Evolutionary conservation across 1,140 invertebrate species (phyloP).

Genomic region (Drosophila rufa): DNA sequence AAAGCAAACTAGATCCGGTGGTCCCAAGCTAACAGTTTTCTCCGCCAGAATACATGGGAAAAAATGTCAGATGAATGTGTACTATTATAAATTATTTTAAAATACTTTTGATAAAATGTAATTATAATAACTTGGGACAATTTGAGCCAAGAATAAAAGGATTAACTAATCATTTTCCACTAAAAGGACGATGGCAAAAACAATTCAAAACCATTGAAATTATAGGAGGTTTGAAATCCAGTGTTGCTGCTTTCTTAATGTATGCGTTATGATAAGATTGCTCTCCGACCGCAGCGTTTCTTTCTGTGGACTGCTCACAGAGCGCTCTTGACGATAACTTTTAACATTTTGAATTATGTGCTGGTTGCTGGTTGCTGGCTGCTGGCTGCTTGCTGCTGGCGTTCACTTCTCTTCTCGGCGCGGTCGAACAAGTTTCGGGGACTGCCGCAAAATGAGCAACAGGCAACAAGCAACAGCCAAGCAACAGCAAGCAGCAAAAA

Average conservation of each 20-base stretch:
- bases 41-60: not conserved
- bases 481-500: constrained; percentile 4
- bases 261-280: not conserved
- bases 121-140: too few species aligned
- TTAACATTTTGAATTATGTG: constrained; percentile 83
- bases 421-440: constrained; percentile 70
- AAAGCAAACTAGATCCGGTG: constrained; percentile 33
- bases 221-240: not conserved
- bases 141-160: too few species aligned
- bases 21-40: not conserved
- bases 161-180: too few species aligned
- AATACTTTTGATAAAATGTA: too few species aligned
- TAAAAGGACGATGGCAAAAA: too few species aligned
- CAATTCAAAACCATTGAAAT: not conserved
- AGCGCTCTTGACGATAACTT: constrained; percentile 82
- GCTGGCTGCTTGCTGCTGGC: constrained; percentile 38
- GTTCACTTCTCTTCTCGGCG: constrained; percentile 61
- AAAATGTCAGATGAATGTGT: not conserved
- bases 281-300: not conserved
- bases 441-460: constrained; percentile 28
- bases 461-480: constrained; percentile 9
- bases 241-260: too few species aligned
- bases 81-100: too few species aligned
- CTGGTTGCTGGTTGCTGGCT: not conserved
- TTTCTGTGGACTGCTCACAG: constrained; percentile 24